These are phyloP conservation scores for Silvanus unidentatus DNA, from an alignment of 2,888 invertebrate species.

Conservation along the genomic window DNA sequence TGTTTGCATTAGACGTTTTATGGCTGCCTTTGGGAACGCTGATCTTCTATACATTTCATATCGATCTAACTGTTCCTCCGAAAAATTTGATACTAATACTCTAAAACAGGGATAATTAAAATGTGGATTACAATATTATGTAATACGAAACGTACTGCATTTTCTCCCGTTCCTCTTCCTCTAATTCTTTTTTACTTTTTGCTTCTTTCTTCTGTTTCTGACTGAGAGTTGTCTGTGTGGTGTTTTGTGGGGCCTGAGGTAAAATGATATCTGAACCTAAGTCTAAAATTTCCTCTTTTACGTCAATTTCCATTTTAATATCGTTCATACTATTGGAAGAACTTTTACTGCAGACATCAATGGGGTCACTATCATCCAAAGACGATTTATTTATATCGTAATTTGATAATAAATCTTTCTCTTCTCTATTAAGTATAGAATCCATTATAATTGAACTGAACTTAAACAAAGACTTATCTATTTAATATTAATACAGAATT, in stretches of 20 bases:
- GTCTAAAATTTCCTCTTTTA: constrained; percentile 27
- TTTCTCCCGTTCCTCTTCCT: constrained; percentile 91
- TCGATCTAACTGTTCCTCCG: constrained; percentile 94
- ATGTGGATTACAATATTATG: neutral
- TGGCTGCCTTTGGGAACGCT: constrained; percentile 96
- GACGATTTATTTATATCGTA: constrained; percentile 6
- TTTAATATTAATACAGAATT: too few species aligned
- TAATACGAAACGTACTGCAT: constrained; percentile 73
- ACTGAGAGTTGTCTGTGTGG: constrained; percentile 29
- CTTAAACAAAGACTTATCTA: too few species aligned
- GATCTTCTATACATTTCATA: constrained; percentile 98
- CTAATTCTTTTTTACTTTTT: constrained; percentile 74
- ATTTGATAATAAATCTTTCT: too few species aligned
- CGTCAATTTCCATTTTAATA: constrained; percentile 18
- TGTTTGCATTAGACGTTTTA: constrained; percentile 95
- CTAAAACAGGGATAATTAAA: constrained; percentile 47
- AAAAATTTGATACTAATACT: constrained; percentile 96
- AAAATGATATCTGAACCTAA: constrained; percentile 39
- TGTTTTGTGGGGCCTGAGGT: constrained; percentile 36
- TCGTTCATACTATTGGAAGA: constrained; percentile 10
- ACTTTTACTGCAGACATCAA: constrained; percentile 9
- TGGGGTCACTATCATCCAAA: constrained; percentile 11
- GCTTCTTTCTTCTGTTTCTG: constrained; percentile 57
- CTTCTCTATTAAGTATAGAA: too few species aligned
- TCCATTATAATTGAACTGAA: too few species aligned